Conservation (phyloP, 2,888 invertebrate species). For the Volucella inanis region DNA sequence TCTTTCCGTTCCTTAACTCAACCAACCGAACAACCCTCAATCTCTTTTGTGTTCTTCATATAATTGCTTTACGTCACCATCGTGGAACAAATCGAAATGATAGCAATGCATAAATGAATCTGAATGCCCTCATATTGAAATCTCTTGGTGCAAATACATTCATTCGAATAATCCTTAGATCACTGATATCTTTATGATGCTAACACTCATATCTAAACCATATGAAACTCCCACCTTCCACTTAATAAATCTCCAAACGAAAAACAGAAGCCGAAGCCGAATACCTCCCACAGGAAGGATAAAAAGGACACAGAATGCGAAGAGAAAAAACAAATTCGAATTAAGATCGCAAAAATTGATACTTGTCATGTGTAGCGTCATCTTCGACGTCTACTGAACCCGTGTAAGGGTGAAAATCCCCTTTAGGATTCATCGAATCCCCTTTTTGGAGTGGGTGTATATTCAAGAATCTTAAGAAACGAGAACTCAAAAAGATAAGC, state of each 20-base stretch:
- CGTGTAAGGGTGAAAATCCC: constrained; percentile 60
- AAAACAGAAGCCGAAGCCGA: neutral
- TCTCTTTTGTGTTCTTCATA: no score
- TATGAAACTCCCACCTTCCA: constrained; percentile 46
- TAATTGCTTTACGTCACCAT: neutral
- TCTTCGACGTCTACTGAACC: neutral
- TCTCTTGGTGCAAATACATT: constrained; percentile 39
- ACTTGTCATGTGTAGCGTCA: constrained; percentile 58
- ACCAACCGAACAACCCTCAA: no score
- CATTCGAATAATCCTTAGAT: constrained; percentile 52
- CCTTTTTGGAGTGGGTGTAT: neutral
- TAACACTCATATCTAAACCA: constrained; percentile 57
- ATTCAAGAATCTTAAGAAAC: constrained; percentile 12
- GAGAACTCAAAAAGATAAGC: constrained; percentile 53
- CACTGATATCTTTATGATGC: constrained; percentile 60
- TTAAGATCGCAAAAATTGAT: constrained; percentile 71
- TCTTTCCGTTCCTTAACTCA: no score
- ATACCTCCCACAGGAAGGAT: constrained; percentile 22
- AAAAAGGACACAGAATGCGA: constrained; percentile 50
- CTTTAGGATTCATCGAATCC: constrained; percentile 45
- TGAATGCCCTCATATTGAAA: constrained; percentile 54
- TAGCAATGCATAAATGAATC: constrained; percentile 70
- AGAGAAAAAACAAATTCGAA: constrained; percentile 66
- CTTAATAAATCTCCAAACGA: constrained; percentile 21
- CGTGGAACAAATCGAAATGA: constrained; percentile 23